Percentiles rank a stretch among this genome's conserved stretches.
Conservation (phyloP, 2,797 vertebrate species). For the Psittacula echo region DNA sequence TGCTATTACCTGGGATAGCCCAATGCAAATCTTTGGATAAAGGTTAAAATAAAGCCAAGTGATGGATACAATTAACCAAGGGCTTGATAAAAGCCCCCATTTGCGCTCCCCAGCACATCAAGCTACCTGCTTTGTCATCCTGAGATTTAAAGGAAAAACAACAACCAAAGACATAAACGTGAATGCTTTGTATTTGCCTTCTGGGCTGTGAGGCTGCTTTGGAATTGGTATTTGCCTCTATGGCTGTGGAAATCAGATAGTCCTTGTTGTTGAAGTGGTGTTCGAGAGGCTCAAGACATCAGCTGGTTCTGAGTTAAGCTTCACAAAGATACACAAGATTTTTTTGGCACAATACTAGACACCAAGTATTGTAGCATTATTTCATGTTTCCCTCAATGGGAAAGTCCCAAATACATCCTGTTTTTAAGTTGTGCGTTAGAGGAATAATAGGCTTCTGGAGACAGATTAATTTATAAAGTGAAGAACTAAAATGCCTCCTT, state of each 20-base stretch:
- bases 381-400: constrained; percentile 53
- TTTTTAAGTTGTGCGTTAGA: constrained; percentile 39
- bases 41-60: neutral
- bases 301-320: constrained; percentile 17
- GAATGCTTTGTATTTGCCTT: neutral
- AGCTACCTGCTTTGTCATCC: neutral
- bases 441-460: constrained; percentile 55
- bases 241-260: neutral
- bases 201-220: neutral
- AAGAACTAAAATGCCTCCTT: constrained; percentile 37
- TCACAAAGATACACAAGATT: neutral
- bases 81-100: neutral
- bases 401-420: constrained; percentile 64
- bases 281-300: constrained; percentile 20
- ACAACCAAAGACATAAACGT: neutral
- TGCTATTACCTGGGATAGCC: neutral
- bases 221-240: neutral
- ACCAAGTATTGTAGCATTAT: constrained; percentile 18
- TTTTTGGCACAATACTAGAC: constrained; percentile 18
- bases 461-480: constrained; percentile 45
- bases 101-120: fast-evolving
- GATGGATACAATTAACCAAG: neutral
- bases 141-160: neutral
- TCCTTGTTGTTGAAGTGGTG: neutral
- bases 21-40: neutral